Percentiles rank a stretch among this genome's conserved stretches.
phyloP scores from a whole-genome alignment of 2,888 invertebrate genomes.

The Apodemia zela region DNA sequence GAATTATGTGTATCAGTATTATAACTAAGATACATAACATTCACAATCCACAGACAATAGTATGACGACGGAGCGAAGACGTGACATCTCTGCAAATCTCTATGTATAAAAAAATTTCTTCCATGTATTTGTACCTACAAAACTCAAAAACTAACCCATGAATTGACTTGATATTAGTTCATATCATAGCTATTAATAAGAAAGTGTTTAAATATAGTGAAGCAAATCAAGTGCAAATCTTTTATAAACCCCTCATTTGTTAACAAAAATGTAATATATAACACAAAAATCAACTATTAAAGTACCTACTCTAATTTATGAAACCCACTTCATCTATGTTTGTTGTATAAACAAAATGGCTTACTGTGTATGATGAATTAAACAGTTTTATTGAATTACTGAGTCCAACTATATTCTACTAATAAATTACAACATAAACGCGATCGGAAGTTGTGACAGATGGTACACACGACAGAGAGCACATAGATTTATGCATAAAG shows the following conservation, averaged over 20 bases:
- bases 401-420: neutral
- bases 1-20: too few species aligned
- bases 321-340: neutral
- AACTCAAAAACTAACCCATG: too few species aligned
- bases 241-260: neutral
- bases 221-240: neutral
- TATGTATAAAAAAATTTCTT: too few species aligned
- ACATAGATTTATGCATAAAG: conserved; percentile 47
- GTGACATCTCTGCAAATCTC: too few species aligned
- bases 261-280: neutral
- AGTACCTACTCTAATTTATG: neutral
- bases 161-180: too few species aligned
- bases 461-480: conserved; percentile 45
- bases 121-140: too few species aligned
- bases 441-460: conserved; percentile 40
- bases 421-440: conserved; percentile 16
- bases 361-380: neutral
- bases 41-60: too few species aligned
- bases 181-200: too few species aligned
- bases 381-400: conserved; percentile 12
- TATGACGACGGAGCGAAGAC: too few species aligned
- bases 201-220: neutral
- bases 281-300: neutral
- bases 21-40: too few species aligned
- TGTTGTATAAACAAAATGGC: neutral